Percentiles rank a stretch among this genome's conserved stretches.
phyloP scores from a whole-genome alignment of 2,888 invertebrate species.

The Oxycera nigricornis region DNA sequence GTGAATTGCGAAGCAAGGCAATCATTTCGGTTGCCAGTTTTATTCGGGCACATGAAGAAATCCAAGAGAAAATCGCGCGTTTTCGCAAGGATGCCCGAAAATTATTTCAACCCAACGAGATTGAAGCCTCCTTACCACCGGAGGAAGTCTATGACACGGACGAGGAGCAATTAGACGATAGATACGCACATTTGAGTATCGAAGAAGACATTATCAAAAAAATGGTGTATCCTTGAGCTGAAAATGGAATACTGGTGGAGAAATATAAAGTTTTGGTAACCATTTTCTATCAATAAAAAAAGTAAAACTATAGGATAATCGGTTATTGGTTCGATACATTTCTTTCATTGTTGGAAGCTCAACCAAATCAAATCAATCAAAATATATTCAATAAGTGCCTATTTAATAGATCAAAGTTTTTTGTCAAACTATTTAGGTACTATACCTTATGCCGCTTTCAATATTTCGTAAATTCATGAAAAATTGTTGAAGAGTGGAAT shows the following conservation, averaged over 20 bases:
- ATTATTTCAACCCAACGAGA: slow-evolving; percentile 55
- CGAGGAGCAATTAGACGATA: slow-evolving; percentile 48
- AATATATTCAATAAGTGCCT: too few relatives aligned
- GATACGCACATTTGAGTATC: slow-evolving; percentile 12
- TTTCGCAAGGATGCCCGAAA: slow-evolving; percentile 59
- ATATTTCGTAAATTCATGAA: too few relatives aligned
- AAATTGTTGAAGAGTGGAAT: too few relatives aligned
- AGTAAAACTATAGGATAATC: too few relatives aligned
- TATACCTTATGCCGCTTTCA: too few relatives aligned
- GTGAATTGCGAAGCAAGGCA: slow-evolving; percentile 49
- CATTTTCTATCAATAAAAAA: too few relatives aligned
- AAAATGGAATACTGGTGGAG: not conserved
- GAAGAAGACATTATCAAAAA: slow-evolving; percentile 25
- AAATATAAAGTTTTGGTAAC: not conserved
- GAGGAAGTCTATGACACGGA: slow-evolving; percentile 56
- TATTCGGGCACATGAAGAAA: slow-evolving; percentile 55
- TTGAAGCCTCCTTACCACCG: slow-evolving; percentile 55
- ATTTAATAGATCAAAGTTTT: too few relatives aligned
- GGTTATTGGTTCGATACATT: too few relatives aligned
- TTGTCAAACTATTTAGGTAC: too few relatives aligned
- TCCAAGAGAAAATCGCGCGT: slow-evolving; percentile 55
- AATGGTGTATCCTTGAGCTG: slow-evolving; percentile 25
- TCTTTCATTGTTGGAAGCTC: too few relatives aligned
- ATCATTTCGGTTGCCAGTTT: slow-evolving; percentile 50
- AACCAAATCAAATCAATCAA: too few relatives aligned